These are phyloP conservation scores for Nebria brevicollis DNA, from an alignment of 2,888 invertebrate genomes.

Conservation along the genomic window DNA sequence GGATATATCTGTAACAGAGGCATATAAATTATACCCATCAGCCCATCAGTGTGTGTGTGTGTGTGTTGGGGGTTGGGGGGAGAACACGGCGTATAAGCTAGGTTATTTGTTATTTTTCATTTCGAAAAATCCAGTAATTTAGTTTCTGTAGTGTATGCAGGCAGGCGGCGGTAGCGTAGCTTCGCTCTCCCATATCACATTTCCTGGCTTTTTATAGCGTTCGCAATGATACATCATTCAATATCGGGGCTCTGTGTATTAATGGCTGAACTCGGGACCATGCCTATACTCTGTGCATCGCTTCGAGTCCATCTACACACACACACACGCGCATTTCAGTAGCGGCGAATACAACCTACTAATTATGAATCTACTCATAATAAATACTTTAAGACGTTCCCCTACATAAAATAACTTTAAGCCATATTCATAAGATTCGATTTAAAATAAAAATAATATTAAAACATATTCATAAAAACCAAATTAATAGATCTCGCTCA, in stretches of 20 bases:
- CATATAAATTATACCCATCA: conserved; percentile 64
- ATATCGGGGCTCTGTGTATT: conserved; percentile 62
- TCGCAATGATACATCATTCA: conserved; percentile 65
- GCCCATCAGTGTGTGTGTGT: conserved; percentile 60
- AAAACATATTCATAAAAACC: no score
- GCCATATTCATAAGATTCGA: no score
- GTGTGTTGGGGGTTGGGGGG: background rate
- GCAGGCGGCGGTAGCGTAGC: conserved; percentile 50
- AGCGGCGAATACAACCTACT: no score
- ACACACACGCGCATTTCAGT: no score
- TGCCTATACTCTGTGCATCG: background rate
- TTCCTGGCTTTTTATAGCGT: conserved; percentile 66
- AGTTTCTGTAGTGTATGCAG: conserved; percentile 63
- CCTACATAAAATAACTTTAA: no score
- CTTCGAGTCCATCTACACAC: no score
- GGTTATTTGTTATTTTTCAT: conserved; percentile 66
- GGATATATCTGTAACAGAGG: conserved; percentile 49
- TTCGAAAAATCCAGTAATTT: conserved; percentile 66
- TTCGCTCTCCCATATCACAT: conserved; percentile 62
- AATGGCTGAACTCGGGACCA: conserved; percentile 56
- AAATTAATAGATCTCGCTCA: no score
- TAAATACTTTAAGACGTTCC: no score
- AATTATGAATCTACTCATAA: no score
- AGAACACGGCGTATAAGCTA: conserved; percentile 56
- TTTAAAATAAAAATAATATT: no score